Evolutionary conservation across 2,113 vertebrate genomes (phyloP).

Genomic region (Tyto alba): DNA sequence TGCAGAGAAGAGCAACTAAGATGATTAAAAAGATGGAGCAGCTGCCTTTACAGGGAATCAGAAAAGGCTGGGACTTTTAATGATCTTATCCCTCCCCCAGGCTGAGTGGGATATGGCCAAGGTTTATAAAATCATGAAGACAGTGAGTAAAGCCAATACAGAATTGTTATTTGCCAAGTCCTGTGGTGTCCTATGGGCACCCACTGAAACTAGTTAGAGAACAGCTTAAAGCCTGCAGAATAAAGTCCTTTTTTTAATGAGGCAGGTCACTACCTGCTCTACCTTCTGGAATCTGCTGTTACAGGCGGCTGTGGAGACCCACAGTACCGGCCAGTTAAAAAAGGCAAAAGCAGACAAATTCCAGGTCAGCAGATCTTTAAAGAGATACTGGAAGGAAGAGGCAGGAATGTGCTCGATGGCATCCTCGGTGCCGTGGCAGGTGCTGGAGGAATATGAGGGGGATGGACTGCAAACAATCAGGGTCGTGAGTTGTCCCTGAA

Average conservation of each 20-base stretch:
- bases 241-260: background rate
- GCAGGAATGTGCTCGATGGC: background rate
- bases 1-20: background rate
- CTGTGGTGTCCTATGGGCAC: background rate
- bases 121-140: background rate
- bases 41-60: background rate
- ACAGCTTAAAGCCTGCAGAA: background rate
- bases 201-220: background rate
- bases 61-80: background rate
- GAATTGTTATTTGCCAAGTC: background rate
- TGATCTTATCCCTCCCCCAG: background rate
- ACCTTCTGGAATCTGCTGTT: background rate
- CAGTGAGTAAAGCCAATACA: background rate
- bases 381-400: background rate
- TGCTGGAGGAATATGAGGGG: background rate
- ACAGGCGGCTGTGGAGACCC: background rate
- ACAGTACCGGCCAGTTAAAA: background rate
- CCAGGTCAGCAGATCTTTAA: background rate
- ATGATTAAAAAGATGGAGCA: background rate
- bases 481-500: background rate
- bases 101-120: background rate
- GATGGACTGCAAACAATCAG: background rate
- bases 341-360: background rate
- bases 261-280: background rate
- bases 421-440: rapidly evolving